Conservation (phyloP, 2,888 invertebrate species). For the Hesperia comma region DNA sequence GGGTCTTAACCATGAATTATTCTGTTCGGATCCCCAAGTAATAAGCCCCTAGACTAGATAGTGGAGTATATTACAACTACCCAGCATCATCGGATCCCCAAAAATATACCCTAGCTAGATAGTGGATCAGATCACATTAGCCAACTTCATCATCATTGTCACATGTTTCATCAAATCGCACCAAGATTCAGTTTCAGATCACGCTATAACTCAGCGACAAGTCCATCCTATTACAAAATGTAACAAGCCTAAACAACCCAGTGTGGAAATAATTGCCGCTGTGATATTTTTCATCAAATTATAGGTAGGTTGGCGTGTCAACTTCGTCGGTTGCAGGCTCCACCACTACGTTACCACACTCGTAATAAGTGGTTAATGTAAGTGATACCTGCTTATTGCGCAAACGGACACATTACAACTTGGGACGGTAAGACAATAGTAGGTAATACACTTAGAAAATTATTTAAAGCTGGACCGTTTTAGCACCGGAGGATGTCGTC, state of each 20-base stretch:
- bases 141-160: background rate
- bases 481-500: too few relatives aligned
- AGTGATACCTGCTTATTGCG: conserved; percentile 16
- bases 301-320: conserved; percentile 27
- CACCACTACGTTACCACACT: background rate
- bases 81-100: too few relatives aligned
- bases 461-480: too few relatives aligned
- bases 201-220: background rate
- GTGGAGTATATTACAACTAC: too few relatives aligned
- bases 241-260: conserved; percentile 3
- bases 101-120: too few relatives aligned
- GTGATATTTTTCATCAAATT: conserved; percentile 28
- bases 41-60: too few relatives aligned
- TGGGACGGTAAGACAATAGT: too few relatives aligned
- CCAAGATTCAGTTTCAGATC: background rate
- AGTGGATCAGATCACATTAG: too few relatives aligned
- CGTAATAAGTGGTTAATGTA: conserved; percentile 30
- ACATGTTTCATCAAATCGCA: conserved; percentile 3
- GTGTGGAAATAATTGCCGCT: conserved; percentile 30
- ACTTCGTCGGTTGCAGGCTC: conserved; percentile 22
- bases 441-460: too few relatives aligned
- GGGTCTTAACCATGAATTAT: too few relatives aligned
- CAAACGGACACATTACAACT: background rate
- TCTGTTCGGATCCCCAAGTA: too few relatives aligned
- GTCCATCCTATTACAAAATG: conserved; percentile 23